phyloP scores from a whole-genome alignment of 1,140 invertebrate genomes.

The Ceratoteleas bidentatus region DNA sequence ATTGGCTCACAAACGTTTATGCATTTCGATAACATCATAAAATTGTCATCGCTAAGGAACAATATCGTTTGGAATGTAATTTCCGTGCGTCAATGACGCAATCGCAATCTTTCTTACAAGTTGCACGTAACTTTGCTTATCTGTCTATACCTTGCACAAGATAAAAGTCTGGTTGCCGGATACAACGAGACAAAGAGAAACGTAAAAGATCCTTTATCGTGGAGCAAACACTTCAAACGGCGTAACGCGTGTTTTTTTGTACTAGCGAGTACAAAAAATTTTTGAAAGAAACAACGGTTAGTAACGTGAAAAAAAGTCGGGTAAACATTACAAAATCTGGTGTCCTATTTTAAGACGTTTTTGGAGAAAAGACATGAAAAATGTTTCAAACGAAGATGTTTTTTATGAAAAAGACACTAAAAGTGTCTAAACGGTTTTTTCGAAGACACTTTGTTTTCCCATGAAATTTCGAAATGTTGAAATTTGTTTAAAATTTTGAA shows the following conservation, averaged over 20 bases:
- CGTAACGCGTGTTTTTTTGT: neutral
- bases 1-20: neutral
- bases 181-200: neutral
- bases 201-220: conserved; percentile 22
- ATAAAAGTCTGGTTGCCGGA: conserved; percentile 19
- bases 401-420: too few relatives aligned
- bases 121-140: conserved; percentile 39
- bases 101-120: conserved; percentile 30
- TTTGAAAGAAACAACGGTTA: neutral
- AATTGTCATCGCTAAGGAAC: neutral
- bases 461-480: too few relatives aligned
- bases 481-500: too few relatives aligned
- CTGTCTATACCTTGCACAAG: conserved; percentile 17
- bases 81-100: conserved; percentile 24
- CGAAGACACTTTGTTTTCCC: too few relatives aligned
- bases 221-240: neutral
- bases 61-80: conserved; percentile 25
- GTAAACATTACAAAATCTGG: too few relatives aligned
- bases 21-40: conserved; percentile 5
- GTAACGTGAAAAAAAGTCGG: too few relatives aligned
- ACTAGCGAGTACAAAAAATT: neutral
- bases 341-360: too few relatives aligned
- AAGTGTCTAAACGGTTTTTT: too few relatives aligned
- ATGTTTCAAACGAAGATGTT: too few relatives aligned
- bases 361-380: too few relatives aligned